Evolutionary conservation across 2,113 vertebrate species (phyloP), one percentile per base, ranked within the genome.

Genomic region (Odocoileus hemionus): DNA sequence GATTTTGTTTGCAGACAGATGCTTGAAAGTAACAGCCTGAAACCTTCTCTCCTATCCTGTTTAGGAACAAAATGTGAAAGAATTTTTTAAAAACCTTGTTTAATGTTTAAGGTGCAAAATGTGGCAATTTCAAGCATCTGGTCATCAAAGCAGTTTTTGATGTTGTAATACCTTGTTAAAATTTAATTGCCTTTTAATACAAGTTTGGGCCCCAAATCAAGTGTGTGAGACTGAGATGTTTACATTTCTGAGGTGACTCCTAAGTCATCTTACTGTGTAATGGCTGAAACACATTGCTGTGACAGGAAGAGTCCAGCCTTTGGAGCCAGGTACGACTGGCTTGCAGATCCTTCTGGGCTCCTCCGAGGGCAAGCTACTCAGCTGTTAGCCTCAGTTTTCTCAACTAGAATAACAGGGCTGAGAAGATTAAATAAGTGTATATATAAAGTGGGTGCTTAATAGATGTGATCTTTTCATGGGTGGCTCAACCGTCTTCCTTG

Each of bases 101-200:
- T 94, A 92, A 80, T 61, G 94, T 97, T 97, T 93, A 74, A 96
- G 91, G 82, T 78, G 54, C 2, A 88, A 86, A 80, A 79, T 88
- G 45, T 17, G 88, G 39, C 94, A 28, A 96, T 96, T 96, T 97
- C 91, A 95, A 91, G 33, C 67, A 83, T 94, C 39, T 33, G 25
- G 45, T 93, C 86, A 88, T 94, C 95, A 74, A 94, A 97, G 96
- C n/a, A 79, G 43, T 79, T 97, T 96, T 79, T 79, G 60, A 91
- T 95, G 90, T 86, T 82, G 54, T 60, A 55, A 82, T 60, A 94
- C 28, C 64, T 67, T 45, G 54, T 95, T 91, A 86, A 97, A 85
- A 96, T 94, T 95, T 80, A 95, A 96, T 95, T 97, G 28, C 61
- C 82, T 96, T 97, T 97, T 94, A 91, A 96, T 97, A 79, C 6